These are phyloP conservation scores for Metridium senile DNA, from an alignment of 92 coral and sea anemone species.

Conservation along the genomic window DNA sequence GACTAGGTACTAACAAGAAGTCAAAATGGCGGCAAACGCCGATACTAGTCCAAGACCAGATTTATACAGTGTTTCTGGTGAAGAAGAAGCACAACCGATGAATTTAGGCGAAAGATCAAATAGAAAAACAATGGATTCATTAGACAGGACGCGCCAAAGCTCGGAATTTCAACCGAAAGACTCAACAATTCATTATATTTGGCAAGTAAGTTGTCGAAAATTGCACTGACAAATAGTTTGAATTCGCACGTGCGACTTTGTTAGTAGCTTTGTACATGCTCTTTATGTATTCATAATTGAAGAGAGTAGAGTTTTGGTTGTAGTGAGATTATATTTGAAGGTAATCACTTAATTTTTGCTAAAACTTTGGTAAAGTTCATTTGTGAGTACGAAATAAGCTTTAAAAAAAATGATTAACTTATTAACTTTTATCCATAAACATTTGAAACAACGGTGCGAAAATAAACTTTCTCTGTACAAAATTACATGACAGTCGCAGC, in stretches of 20 bases:
- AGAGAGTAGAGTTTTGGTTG: too few species aligned
- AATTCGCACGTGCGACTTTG: conserved; percentile 30
- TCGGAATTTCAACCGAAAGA: conserved; percentile 81
- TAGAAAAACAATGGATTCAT: conserved; percentile 29
- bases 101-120: conserved; percentile 32
- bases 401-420: too few species aligned
- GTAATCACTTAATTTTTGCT: too few species aligned
- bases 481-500: too few species aligned
- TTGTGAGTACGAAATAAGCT: too few species aligned
- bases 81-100: conserved; percentile 14
- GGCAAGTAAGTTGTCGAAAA: conserved; percentile 68
- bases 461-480: too few species aligned
- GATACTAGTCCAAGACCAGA: conserved; percentile 9
- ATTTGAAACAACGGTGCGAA: too few species aligned
- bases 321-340: too few species aligned
- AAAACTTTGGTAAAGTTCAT: too few species aligned
- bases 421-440: too few species aligned
- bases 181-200: conserved; percentile 75
- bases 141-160: conserved; percentile 68
- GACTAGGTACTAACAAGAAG: background rate
- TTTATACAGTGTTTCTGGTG: conserved; percentile 35
- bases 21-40: conserved; percentile 82
- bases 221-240: background rate
- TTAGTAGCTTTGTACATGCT: too few species aligned
- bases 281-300: too few species aligned